Conservation (phyloP, 2,888 invertebrate genomes). For the Sthenelais limicola region DNA sequence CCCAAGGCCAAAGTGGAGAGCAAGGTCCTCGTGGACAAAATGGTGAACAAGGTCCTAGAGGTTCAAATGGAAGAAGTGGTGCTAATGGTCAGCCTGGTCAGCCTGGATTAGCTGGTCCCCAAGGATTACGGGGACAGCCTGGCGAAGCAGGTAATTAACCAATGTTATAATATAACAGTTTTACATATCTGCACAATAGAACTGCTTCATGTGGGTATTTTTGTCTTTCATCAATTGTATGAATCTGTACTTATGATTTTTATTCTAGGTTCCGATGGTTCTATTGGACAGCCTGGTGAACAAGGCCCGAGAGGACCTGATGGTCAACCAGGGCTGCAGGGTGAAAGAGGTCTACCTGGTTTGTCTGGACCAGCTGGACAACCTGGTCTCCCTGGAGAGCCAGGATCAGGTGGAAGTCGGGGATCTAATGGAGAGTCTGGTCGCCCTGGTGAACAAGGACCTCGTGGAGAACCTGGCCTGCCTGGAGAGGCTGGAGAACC, state of each 20-base stretch:
- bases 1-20: slow-evolving; percentile 37
- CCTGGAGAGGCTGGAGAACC: slow-evolving; percentile 38
- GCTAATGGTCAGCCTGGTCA: slow-evolving; percentile 44
- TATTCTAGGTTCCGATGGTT: not conserved
- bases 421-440: slow-evolving; percentile 46
- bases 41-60: slow-evolving; percentile 46
- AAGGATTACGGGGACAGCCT: slow-evolving; percentile 42
- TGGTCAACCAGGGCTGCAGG: slow-evolving; percentile 43
- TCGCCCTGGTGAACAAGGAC: slow-evolving; percentile 44
- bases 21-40: slow-evolving; percentile 47
- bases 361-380: slow-evolving; percentile 45
- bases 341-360: slow-evolving; percentile 42
- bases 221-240: too few relatives aligned
- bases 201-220: too few relatives aligned
- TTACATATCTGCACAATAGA: too few relatives aligned
- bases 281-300: slow-evolving; percentile 34
- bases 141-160: slow-evolving; percentile 34
- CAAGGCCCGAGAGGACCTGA: slow-evolving; percentile 44
- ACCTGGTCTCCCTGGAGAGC: slow-evolving; percentile 29
- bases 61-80: slow-evolving; percentile 37
- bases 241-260: not conserved
- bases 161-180: too few relatives aligned
- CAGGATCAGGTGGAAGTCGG: slow-evolving; percentile 9
- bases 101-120: slow-evolving; percentile 39
- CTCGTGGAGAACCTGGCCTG: slow-evolving; percentile 49